Evolutionary conservation across 2,797 vertebrate species (phyloP), one percentile per base, ranked within the genome.

Genomic region (Danio tinwini): DNA sequence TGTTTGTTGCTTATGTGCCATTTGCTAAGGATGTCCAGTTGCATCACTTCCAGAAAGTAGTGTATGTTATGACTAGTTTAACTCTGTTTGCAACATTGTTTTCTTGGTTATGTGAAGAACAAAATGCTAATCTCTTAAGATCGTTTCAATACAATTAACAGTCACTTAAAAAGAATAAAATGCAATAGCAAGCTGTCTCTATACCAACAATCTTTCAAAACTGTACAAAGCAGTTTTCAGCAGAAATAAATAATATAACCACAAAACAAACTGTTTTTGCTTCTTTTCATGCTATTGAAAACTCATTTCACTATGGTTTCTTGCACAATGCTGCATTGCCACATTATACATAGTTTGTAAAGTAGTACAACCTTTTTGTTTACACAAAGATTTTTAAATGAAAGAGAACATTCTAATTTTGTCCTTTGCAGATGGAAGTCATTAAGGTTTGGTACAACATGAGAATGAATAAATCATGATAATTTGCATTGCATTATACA

Each of bases 31-130:
- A 55, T 65, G 39, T 56, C 53, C 13, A 45, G 12, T 70, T 49
- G 65, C 45, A 50, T 82, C 44, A 58, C 74, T 74, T 78, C 70
- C 53, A 61, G 42, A 69, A 47, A 29, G 12, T 47, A 61, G 50
- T 75, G 17, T 40, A 39, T 69, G 39, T 69, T 40, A 47, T 39
- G 16, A 69, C 14, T 69, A 12, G 16, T 17, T 69, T 21, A n/a
- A 9, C 14, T 9, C 6, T n/a, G n/a, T n/a, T n/a, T 4, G 29
- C 29, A 53, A 53, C 29, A 6, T 17, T 1, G 17, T 16, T 40
- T 13, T 29, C n/a, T 13, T 59, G 55, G 12, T 39, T 70, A 3
- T 17, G 3, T 17, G 10, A 53, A 52, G 52, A 1, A 68, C 65
- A 10, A 16, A 9, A 37, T 5, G 42, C n/a, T 1, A 21, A 68